Base-by-base conservation (phyloP, 53 echinoderm and acorn worm genomes). In the Temnopleurus reevesii region DNA sequence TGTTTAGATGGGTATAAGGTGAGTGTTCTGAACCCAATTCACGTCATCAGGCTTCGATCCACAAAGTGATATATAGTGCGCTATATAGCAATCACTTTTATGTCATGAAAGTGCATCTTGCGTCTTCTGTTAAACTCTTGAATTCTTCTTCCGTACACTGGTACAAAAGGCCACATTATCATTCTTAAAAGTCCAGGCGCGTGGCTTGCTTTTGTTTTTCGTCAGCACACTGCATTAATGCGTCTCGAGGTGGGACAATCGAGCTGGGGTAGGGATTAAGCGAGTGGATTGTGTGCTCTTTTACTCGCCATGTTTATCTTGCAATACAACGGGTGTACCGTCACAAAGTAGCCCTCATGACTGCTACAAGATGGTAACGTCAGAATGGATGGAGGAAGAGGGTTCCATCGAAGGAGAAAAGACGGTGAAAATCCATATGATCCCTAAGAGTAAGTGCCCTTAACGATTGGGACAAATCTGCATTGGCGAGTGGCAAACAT, bases 401-500 rank as follows among this genome's bases (percentile, higher is more conserved):
- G 35, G 83, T 49, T n/a, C n/a, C 12, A 55, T 31, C 2, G 35
- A 55, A 56, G 35, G 36, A 56, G 56, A 35, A 83, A 83, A 53
- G 51, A 51, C 59, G 61, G 60, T 44, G 53, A 83, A 83, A 83
- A 83, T 83, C 83, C 55, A 83, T 83, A 83, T 54, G 54, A 83
- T 53, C 51, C 83, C n/a, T 5, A 21, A 33, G 61, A 86, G 61
- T 60, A 61, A 61, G 59, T 59, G 86, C 61, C 86, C 59, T 86
- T 60, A 86, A 86, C 59, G 59, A 86, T 86, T 44, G 59, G 61
- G 46, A 41, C 25, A 86, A 86, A 86, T 59, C 46, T 26, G 45
- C 27, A 86, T 49, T 86, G 57, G 45, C 59, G 85, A 85, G 85
- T 85, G 29, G 60, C 59, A 85, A 85, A 60, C 85, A 85, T 85